Conservation (phyloP, 2,888 invertebrate genomes). For the Eupithecia abbreviata region DNA sequence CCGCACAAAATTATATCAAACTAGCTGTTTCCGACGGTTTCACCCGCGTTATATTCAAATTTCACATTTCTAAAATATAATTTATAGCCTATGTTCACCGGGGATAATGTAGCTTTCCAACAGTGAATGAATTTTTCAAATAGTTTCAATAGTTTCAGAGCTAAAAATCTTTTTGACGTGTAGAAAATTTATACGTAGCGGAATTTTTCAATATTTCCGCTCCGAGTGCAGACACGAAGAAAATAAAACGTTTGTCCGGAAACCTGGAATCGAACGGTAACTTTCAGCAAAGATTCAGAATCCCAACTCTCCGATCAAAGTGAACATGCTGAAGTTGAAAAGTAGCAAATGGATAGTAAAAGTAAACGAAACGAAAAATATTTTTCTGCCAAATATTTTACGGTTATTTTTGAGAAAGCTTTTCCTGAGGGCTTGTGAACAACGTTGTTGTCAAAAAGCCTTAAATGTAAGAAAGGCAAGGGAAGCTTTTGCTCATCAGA, state of each 20-base stretch:
- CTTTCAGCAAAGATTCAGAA: slow-evolving; percentile 29
- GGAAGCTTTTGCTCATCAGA: no score
- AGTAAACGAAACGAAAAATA: slow-evolving; percentile 14
- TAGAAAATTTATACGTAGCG: background rate
- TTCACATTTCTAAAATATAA: no score
- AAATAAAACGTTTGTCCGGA: slow-evolving; percentile 34
- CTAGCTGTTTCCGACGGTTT: no score
- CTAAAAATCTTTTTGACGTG: background rate
- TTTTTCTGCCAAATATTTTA: background rate
- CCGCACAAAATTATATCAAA: background rate
- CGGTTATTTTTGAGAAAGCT: background rate
- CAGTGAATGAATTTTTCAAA: no score
- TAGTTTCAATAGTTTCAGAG: no score
- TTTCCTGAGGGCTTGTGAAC: background rate
- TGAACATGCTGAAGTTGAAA: slow-evolving; percentile 5
- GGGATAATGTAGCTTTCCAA: no score
- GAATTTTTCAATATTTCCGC: slow-evolving; percentile 16
- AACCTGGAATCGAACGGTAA: slow-evolving; percentile 37
- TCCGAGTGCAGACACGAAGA: slow-evolving; percentile 14
- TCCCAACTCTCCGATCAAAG: slow-evolving; percentile 5
- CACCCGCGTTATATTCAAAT: no score
- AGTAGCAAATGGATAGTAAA: slow-evolving; percentile 7
- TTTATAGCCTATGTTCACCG: no score
- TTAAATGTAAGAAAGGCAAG: no score
- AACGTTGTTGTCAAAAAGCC: background rate